Base-by-base conservation (phyloP, 2,797 vertebrate genomes). In the Falco concolor region DNA sequence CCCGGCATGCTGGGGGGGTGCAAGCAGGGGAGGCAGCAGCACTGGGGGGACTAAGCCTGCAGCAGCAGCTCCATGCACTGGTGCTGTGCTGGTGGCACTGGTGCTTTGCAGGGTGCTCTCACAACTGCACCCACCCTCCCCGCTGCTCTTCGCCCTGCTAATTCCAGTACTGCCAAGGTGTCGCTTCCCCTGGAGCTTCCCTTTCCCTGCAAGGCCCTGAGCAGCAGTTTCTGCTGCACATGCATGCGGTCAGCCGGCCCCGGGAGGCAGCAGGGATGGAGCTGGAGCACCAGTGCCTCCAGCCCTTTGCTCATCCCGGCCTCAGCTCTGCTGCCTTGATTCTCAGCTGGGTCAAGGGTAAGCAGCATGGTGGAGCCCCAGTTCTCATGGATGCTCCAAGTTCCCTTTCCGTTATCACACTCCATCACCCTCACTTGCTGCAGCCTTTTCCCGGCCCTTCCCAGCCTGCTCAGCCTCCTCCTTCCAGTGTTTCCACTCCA, bases 11-110 rank as follows among this genome's bases (percentile, higher is more conserved):
- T 2, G 23, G 38, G 87, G 60, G 60, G 59, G 42, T 87, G 72
- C n/a, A 5, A 68, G 74, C 61, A 70, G 73, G 87, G 68, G 84
- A 47, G 73, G 38, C 65, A 36, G 36, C 49, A n/a, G 32, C 8
- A 0, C 30, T 5, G 22, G 19, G 49, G 49, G 11, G 7, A 36
- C 34, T 4, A 2, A 60, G 40, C 69, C 44, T 24, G 15, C 25
- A 30, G 52, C 6, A 2, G 24, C 0, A 0, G 21, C n/a, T 77
- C 42, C 7, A 0, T 1, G n/a, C n/a, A 6, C 42, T 1, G 2
- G 47, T 10, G 28, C 53, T 40, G 73, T 52, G 40, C 54, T 5
- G 19, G 36, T 59, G 45, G n/a, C 27, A 8, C 44, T 52, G 79
- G 19, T 25, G 40, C 59, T 57, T 34, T 4, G 2, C 75, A 52